These are phyloP conservation scores for Gallinago solitaria DNA, from an alignment of 2,797 vertebrate genomes.

Conservation along the genomic window DNA sequence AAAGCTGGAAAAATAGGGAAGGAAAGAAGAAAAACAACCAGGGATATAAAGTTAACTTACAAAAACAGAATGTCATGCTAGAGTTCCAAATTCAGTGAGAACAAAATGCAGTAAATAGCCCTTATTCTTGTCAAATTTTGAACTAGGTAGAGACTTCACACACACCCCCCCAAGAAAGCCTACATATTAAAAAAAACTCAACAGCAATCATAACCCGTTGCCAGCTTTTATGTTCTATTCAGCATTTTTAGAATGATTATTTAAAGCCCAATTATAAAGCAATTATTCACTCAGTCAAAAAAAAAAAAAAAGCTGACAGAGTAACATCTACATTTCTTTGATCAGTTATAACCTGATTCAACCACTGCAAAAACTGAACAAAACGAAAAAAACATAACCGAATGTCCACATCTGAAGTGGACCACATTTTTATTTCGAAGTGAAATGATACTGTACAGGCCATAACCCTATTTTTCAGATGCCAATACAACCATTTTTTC, in stretches of 20 bases:
- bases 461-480: neutral
- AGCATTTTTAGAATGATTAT: neutral
- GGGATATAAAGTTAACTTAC: neutral
- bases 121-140: neutral
- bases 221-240: neutral
- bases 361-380: neutral
- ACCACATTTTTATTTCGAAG: neutral
- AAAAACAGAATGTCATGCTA: neutral
- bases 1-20: conserved; percentile 75
- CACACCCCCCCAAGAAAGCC: neutral
- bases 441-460: neutral
- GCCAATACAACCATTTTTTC: neutral
- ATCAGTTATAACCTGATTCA: neutral
- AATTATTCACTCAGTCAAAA: neutral
- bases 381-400: neutral
- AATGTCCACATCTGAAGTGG: neutral
- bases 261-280: neutral
- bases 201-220: neutral
- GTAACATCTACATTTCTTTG: neutral
- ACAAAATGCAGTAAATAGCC: neutral
- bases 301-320: neutral
- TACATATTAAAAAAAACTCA: too few relatives aligned
- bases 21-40: neutral
- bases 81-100: neutral
- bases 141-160: neutral